Conservation (phyloP, 1,140 invertebrate genomes). For the Heliconius congener region DNA sequence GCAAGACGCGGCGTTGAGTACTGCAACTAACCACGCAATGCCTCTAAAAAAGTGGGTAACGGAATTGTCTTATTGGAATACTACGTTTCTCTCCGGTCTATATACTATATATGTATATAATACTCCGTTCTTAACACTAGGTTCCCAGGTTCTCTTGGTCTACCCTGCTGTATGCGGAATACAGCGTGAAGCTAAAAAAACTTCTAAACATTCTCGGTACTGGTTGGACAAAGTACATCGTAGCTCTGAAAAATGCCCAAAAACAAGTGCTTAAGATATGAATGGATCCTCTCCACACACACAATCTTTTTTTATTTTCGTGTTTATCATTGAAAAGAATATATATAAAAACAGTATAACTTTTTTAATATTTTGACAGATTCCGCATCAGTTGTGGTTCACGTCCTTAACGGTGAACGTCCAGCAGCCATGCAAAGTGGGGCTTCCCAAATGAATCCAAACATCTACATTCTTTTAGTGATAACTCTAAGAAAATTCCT, state of each 20-base stretch:
- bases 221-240: too few species aligned
- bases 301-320: too few species aligned
- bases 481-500: constrained; percentile 2
- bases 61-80: background rate
- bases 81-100: too few species aligned
- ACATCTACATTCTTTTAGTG: background rate
- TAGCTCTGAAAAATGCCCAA: too few species aligned
- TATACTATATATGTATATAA: too few species aligned
- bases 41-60: background rate
- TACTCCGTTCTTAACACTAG: background rate
- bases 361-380: constrained; percentile 67
- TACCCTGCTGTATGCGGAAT: background rate
- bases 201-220: too few species aligned
- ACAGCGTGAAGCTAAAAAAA: background rate
- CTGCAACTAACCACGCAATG: background rate
- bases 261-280: background rate
- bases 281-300: background rate
- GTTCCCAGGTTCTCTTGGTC: background rate
- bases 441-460: constrained; percentile 71
- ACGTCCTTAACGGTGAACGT: constrained; percentile 86
- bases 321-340: background rate
- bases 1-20: background rate
- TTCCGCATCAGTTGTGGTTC: constrained; percentile 85
- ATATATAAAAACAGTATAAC: background rate
- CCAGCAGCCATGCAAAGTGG: constrained; percentile 88